Evolutionary conservation across 2,797 vertebrate species (phyloP).

Genomic region (Coilia nasus): DNA sequence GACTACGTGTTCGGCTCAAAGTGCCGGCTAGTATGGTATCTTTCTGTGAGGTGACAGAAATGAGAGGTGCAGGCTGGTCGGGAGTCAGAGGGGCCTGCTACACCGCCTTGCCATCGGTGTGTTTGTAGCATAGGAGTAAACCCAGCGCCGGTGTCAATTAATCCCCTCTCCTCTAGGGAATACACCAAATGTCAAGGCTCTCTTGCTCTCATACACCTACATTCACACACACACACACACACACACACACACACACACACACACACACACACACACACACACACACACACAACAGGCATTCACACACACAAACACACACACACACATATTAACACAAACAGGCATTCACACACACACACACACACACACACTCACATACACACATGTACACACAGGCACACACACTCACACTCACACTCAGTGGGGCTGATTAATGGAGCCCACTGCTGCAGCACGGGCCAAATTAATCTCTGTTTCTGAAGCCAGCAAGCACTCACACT

Average conservation of each 20-base stretch:
- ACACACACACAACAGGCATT: not conserved
- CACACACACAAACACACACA: not conserved
- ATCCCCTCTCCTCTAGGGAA: conserved; percentile 21
- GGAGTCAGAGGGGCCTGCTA: not conserved
- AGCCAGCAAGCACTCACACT: conserved; percentile 42
- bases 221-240: not conserved
- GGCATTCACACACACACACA: not conserved
- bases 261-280: conserved; percentile 5
- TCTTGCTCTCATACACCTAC: not conserved
- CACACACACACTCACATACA: conserved; percentile 3
- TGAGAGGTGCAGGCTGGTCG: not conserved
- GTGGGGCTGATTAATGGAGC: conserved; percentile 47
- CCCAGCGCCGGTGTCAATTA: conserved; percentile 33
- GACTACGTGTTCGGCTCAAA: not conserved
- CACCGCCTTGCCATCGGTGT: conserved; percentile 1
- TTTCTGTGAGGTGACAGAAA: not conserved
- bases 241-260: not conserved
- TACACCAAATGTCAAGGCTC: not conserved
- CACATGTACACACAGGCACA: not conserved
- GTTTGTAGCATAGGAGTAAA: conserved; percentile 31
- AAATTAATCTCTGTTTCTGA: conserved; percentile 53
- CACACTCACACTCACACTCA: not conserved
- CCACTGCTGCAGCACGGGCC: conserved; percentile 30
- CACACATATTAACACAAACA: not conserved
- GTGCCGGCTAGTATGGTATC: not conserved